phyloP scores from a whole-genome alignment of 2,113 vertebrate species.

The Galbula dea region DNA sequence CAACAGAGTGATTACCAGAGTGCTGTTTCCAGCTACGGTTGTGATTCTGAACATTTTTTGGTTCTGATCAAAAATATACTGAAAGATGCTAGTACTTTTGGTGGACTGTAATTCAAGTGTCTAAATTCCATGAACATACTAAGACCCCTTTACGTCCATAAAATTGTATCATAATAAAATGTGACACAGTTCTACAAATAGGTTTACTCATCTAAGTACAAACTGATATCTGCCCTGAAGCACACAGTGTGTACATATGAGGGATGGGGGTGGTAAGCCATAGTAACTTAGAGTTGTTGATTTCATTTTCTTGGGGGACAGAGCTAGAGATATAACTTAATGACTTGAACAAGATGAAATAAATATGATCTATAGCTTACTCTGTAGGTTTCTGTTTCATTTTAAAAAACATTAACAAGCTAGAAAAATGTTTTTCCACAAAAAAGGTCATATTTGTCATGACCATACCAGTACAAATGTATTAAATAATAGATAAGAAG shows the following conservation, averaged over 20 bases:
- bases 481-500: neutral
- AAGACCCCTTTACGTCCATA: neutral
- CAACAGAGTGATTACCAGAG: neutral
- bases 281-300: neutral
- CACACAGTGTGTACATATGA: accelerated
- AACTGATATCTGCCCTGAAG: neutral
- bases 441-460: neutral
- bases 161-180: neutral
- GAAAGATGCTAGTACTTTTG: neutral
- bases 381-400: neutral
- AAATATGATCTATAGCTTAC: neutral
- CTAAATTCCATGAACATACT: neutral
- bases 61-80: neutral
- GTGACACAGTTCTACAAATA: neutral
- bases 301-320: neutral
- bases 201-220: neutral
- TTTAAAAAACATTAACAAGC: neutral
- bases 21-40: neutral
- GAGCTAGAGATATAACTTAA: neutral
- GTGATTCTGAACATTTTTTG: neutral
- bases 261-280: neutral
- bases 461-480: neutral
- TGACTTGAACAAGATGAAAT: neutral
- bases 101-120: neutral
- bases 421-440: neutral